Evolutionary conservation across 2,888 invertebrate genomes (phyloP).

Genomic region (Philhelius pedissequus): DNA sequence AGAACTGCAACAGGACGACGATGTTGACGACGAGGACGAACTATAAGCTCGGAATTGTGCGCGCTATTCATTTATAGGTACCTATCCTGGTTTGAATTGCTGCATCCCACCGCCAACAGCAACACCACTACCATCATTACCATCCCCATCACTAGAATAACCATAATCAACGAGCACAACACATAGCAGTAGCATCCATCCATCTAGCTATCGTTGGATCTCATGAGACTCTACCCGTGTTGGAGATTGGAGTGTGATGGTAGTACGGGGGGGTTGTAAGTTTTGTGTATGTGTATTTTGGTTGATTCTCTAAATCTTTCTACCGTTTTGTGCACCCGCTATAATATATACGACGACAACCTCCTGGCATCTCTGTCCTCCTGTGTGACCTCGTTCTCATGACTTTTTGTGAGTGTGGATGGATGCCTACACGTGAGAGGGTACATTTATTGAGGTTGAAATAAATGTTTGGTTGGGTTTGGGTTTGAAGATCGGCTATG

Average conservation of each 20-base stretch:
- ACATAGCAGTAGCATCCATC: constrained; percentile 45
- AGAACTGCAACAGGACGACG: constrained; percentile 61
- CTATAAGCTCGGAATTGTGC: constrained; percentile 48
- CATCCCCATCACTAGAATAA: not conserved
- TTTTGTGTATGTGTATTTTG: not conserved
- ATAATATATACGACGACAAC: constrained; percentile 3
- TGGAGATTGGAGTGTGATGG: no score
- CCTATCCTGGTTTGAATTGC: constrained; percentile 29
- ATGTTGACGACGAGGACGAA: not conserved
- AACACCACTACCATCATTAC: not conserved
- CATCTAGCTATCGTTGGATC: constrained; percentile 59
- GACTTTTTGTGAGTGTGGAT: constrained; percentile 26
- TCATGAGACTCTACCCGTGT: constrained; percentile 17
- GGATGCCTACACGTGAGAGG: constrained; percentile 48
- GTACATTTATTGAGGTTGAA: constrained; percentile 62
- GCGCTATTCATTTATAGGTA: constrained; percentile 49
- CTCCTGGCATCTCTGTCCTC: constrained; percentile 57
- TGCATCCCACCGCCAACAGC: constrained; percentile 18
- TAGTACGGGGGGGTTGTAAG: constrained; percentile 19
- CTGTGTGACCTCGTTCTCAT: constrained; percentile 65
- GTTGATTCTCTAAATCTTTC: constrained; percentile 41
- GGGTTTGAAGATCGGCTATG: constrained; percentile 40
- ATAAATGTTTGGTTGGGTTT: constrained; percentile 35
- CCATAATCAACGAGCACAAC: constrained; percentile 17
- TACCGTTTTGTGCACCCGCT: constrained; percentile 16